Evolutionary conservation across 1,140 invertebrate species (phyloP), one percentile per base, ranked within the genome.

Genomic region (Caenorhabditis briggsae): DNA sequence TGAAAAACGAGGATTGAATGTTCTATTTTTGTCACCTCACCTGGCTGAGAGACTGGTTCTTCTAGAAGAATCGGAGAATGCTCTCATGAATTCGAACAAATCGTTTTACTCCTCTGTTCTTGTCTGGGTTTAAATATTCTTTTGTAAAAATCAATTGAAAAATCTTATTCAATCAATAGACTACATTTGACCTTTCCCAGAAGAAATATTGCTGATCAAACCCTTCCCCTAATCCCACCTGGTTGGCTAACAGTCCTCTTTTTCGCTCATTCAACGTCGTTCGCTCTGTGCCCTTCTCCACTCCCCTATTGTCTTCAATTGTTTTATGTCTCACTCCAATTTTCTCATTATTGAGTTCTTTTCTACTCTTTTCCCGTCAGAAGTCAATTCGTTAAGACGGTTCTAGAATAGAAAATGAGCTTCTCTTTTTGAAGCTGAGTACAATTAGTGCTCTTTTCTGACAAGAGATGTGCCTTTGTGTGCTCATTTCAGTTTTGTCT

Each of bases 361-460:
- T 33, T 33, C 41, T 11, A 48, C n/a, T 11, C 8, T 70, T 46
- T 9, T 70, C 41, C 70, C 46, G 23, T 20, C n/a, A 50, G 50
- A 78, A 78, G 20, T 46, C 46, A 46, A 78, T 78, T 78, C 70
- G 16, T 50, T 48, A 12, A 78, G 70, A 50, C 70, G 70, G n/a
- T 78, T 23, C 70, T 23, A 78, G 70, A 78, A 78, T 78, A 78
- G 70, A 78, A 78, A 78, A 78, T 78, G 70, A 78, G 70, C 33
- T 53, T 16, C 50, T 16, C 43, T n/a, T 78, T 23, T n/a, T 25
- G 46, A 53, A 78, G 70, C 18, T n/a, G 46, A 23, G 70, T 78
- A 46, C 70, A 78, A 78, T 78, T 78, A 78, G 70, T 78, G 70
- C 33, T 48, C 41, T 46, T 70, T 41, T 70, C 70, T 46, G 23